A percentile compares a stretch with the other conserved stretches of the same genome.
These are phyloP conservation scores for Bagarius yarrelli DNA, from an alignment of 2,113 vertebrate genomes.

Conservation along the genomic window DNA sequence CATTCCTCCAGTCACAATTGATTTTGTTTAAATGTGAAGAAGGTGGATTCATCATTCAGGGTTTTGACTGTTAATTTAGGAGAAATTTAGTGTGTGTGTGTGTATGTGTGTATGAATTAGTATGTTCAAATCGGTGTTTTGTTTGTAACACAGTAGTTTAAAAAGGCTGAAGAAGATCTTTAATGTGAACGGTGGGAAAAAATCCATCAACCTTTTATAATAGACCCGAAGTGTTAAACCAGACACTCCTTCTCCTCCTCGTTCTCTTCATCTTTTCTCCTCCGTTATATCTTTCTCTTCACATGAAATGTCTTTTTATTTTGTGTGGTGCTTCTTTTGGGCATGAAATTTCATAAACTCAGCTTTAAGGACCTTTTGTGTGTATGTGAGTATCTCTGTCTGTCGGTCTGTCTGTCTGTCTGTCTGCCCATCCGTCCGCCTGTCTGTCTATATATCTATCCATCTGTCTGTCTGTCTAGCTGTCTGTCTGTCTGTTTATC, in stretches of 20 bases:
- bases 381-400: constrained; percentile 53
- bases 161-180: not conserved
- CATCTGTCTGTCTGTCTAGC: not conserved
- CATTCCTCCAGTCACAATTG: no score
- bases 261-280: not conserved
- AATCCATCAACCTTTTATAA: constrained; percentile 4
- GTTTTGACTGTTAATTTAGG: no score
- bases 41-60: no score
- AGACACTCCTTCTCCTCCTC: not conserved
- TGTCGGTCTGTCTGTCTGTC: not conserved
- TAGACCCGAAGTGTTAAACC: not conserved
- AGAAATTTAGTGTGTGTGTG: not conserved
- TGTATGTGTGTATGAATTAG: not conserved
- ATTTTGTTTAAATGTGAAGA: no score
- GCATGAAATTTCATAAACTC: constrained; percentile 72
- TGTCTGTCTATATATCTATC: not conserved
- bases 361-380: constrained; percentile 61
- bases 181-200: constrained; percentile 6
- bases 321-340: constrained; percentile 37
- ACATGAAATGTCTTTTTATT: no score
- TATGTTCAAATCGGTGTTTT: not conserved
- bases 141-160: constrained; percentile 2
- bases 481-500: not conserved
- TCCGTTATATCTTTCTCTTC: not conserved
- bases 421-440: not conserved